Conservation (phyloP, 2,113 vertebrate species). For the Chinchilla lanigera region DNA sequence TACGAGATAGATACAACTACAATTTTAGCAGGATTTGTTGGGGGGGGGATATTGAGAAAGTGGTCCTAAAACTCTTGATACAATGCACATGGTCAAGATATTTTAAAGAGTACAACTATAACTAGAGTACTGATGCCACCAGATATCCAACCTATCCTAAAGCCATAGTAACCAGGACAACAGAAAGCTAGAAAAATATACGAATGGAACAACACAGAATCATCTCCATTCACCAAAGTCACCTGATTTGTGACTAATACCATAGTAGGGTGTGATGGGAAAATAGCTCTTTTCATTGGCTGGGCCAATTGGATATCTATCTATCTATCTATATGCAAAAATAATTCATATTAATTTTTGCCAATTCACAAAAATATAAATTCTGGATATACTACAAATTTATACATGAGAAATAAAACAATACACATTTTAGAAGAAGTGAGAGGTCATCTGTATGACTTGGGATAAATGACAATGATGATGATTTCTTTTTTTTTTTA, state of each 20-base stretch:
- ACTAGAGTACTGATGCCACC: accelerated
- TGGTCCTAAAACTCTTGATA: not conserved
- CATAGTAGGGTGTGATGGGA: not conserved
- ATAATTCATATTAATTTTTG: not conserved
- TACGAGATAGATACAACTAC: not conserved
- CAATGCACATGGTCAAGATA: not conserved
- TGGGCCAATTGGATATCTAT: too few relatives aligned
- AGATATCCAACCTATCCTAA: not conserved
- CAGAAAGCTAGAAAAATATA: not conserved
- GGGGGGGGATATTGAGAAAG: not conserved
- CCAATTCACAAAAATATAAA: not conserved
- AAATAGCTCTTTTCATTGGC: not conserved
- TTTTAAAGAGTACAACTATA: not conserved
- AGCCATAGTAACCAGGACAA: not conserved
- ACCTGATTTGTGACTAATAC: not conserved
- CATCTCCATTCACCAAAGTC: too few relatives aligned
- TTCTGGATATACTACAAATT: not conserved
- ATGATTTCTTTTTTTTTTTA: too few relatives aligned
- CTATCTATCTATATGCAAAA: not conserved
- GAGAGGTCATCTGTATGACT: too few relatives aligned
- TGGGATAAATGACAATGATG: not conserved
- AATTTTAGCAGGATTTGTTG: not conserved
- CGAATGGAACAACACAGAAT: accelerated
- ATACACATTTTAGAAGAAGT: not conserved
- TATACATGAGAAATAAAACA: not conserved